Evolutionary conservation across 1,140 invertebrate species (phyloP).

Genomic region (Atopsyche davidsoni): DNA sequence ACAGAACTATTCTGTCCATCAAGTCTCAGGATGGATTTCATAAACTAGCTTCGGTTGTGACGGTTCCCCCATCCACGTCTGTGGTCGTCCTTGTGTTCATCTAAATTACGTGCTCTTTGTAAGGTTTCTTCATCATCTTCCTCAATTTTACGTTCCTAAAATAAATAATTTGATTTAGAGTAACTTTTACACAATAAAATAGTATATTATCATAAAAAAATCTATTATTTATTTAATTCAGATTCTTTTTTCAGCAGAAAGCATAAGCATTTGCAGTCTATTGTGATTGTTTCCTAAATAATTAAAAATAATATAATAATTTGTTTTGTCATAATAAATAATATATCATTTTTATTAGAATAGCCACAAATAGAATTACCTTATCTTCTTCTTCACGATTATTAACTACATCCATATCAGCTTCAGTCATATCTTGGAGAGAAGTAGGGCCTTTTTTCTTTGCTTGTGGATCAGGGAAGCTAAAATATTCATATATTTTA

Average conservation of each 20-base stretch:
- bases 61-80: conserved; percentile 84
- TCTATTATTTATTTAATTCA: too few relatives aligned
- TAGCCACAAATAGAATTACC: conserved; percentile 13
- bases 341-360: background rate
- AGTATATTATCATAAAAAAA: background rate
- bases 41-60: conserved; percentile 68
- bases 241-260: too few relatives aligned
- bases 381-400: conserved; percentile 36
- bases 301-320: too few relatives aligned
- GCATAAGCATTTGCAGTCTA: too few relatives aligned
- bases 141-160: conserved; percentile 58
- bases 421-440: conserved; percentile 36
- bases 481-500: conserved; percentile 6
- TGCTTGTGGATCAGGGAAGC: conserved; percentile 36
- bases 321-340: too few relatives aligned
- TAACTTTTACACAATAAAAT: conserved; percentile 2
- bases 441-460: conserved; percentile 27
- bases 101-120: conserved; percentile 63
- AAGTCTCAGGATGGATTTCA: too few relatives aligned
- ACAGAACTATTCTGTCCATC: too few relatives aligned
- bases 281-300: too few relatives aligned
- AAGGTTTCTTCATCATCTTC: conserved; percentile 72
- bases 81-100: conserved; percentile 91
- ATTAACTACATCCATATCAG: conserved; percentile 31
- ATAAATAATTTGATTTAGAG: conserved; percentile 7